Evolutionary conservation across 2,797 vertebrate species (phyloP), one percentile per base, ranked within the genome.

Genomic region (Sebastes dallii): DNA sequence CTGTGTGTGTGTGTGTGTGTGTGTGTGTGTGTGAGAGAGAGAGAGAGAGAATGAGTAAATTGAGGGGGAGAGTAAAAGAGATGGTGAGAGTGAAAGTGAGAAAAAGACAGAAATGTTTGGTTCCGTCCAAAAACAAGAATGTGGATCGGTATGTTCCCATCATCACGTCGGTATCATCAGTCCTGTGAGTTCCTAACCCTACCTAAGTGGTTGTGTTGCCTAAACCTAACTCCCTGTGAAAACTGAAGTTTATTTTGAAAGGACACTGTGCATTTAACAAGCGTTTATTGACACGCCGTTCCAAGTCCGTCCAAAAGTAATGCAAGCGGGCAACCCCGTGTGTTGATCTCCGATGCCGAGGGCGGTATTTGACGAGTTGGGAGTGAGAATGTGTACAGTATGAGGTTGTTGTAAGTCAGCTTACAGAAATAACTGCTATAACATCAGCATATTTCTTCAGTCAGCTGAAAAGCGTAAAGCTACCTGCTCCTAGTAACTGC

Each of bases 1-100:
- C 39, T 73, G 34, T 77, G 82, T 10, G 55, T 60, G 77, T 66
- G 69, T 20, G 77, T 27, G 65, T 18, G 54, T 34, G 34, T 13
- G 59, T 58, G 78, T 55, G 71, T 11, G 55, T 36, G 34, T 10
- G 59, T 58, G 78, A 36, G 71, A 16, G 42, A 52, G 20, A 2
- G 34, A 39, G 16, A 56, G 56, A 32, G 29, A n/a, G 24, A 65
- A 25, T 3, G 22, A 74, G 71, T 65, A 36, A 79, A 71, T 5
- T 46, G 60, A 73, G 18, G 10, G 5, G 25, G 27, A 74, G n/a
- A 46, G 59, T 11, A 66, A 42, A 50, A 60, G 59, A 61, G 20
- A 54, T 0, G 8, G 29, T 6, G 60, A 59, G 25, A 10, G 27
- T 10, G 14, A 18, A 34, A 22, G 27, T 9, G 46, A 64, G 11